Base-by-base conservation (phyloP, 1,140 invertebrate species). In the Drosophila mojavensis region DNA sequence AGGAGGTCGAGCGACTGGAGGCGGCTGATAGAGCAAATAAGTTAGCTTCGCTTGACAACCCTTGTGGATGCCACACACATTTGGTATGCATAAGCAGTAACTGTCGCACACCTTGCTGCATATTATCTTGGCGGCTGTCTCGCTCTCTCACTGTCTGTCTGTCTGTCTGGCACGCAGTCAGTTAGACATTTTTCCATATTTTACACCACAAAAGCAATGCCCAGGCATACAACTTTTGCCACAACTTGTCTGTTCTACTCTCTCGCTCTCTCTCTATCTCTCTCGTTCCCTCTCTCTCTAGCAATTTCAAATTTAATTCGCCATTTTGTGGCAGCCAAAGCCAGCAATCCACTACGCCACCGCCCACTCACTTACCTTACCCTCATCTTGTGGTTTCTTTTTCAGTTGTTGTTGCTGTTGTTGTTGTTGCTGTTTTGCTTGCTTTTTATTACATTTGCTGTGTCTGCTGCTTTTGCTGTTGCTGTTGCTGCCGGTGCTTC, bases 221-320 rank as follows among this genome's bases (percentile, higher is more conserved):
- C 64, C 67, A 88, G 83, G 7, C 33, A 70, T 76, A 75, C 65
- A 86, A 86, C 78, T 89, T 89, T 88, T 89, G 51, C 84, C 76
- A 77, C 83, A 86, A 86, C 74, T 89, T 81, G 84, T 33, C 33
- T 9, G 33, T 9, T 5, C 33, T 33, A 15, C 45, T n/a, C 43
- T 24, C 43, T n/a, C 43, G 15, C 13, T 15, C 43, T n/a, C 43
- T 45, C 13, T 13, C 4, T 41, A 4, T 11, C 28, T 33, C 33
- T 9, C 7, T 33, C 33, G 5, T 3, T 33, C 6, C 6, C 43
- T 47, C 15, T 56, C 36, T 15, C 24, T 54, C 81, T 60, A 43
- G 78, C 84, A 84, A 89, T 89, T 88, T 88, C 85, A 89, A 89
- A 89, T 89, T 89, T 89, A 89, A 89, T 89, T 89, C 84, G 85